A percentile compares a stretch with the other conserved stretches of the same genome.
These are phyloP conservation scores for Takifugu ocellatus DNA, from an alignment of 2,797 vertebrate species.

Conservation along the genomic window DNA sequence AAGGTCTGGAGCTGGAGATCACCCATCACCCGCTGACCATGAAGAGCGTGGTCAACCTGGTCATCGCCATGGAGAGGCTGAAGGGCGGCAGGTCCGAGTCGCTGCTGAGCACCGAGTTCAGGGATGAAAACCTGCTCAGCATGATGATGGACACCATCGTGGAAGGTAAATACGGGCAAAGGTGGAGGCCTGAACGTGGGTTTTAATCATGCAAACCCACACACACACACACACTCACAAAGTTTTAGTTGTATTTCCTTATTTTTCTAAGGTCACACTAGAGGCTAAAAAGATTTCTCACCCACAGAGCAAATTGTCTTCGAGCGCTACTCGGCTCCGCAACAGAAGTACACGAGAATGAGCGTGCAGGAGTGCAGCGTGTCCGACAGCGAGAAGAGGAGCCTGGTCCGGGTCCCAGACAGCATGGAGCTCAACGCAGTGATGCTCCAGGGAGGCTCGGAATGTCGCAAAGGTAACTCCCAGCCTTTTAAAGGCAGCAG, in stretches of 20 bases:
- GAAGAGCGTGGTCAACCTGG: slow-evolving; percentile 51
- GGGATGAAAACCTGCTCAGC: slow-evolving; percentile 53
- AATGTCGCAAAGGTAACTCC: slow-evolving; percentile 48
- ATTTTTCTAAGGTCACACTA: slow-evolving; percentile 2
- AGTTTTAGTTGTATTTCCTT: too few species aligned
- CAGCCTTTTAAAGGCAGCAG: neutral
- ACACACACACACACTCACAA: too few species aligned
- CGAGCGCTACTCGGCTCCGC: fast-evolving
- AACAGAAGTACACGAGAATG: slow-evolving; percentile 13
- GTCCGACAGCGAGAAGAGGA: slow-evolving; percentile 51
- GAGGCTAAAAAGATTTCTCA: slow-evolving; percentile 53
- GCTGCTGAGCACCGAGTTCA: slow-evolving; percentile 38
- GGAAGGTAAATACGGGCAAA: slow-evolving; percentile 51
- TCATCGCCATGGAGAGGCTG: slow-evolving; percentile 60
- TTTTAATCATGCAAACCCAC: too few species aligned
- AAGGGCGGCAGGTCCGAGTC: slow-evolving; percentile 6
- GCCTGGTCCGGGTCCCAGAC: slow-evolving; percentile 27
- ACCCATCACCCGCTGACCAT: slow-evolving; percentile 49
- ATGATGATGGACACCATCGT: slow-evolving; percentile 50
- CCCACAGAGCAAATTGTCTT: slow-evolving; percentile 39
- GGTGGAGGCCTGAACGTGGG: too few species aligned
- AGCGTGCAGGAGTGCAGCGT: slow-evolving; percentile 30
- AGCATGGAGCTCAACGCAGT: slow-evolving; percentile 65
- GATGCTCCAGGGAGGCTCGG: slow-evolving; percentile 57
- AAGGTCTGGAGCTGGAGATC: slow-evolving; percentile 50